Evolutionary conservation across 1,140 invertebrate species (phyloP).

Genomic region (Zaprionus kolodkinae): DNA sequence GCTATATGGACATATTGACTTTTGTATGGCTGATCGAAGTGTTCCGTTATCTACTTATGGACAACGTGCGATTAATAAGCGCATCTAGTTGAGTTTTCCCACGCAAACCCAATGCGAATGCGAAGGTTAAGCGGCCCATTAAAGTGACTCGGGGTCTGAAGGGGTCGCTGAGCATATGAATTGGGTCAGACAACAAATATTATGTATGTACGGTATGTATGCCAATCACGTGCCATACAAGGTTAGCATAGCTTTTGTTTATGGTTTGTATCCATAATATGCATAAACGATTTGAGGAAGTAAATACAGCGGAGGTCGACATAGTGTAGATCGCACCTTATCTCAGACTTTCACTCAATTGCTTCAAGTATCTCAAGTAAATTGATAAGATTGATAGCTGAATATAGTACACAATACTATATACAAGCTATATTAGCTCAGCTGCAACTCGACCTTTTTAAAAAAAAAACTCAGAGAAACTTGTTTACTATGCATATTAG

Average conservation of each 20-base stretch:
- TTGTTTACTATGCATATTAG: constrained; percentile 17
- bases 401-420: neutral
- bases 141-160: neutral
- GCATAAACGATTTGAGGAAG: constrained; percentile 16
- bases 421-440: constrained; percentile 27
- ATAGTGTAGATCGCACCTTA: neutral
- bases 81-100: constrained; percentile 33
- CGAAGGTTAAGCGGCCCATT: neutral
- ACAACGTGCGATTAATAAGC: constrained; percentile 30
- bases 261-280: neutral
- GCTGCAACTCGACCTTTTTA: constrained; percentile 8
- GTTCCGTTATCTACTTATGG: constrained; percentile 27
- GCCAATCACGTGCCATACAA: constrained; percentile 32
- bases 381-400: constrained; percentile 8
- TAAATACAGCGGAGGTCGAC: constrained; percentile 1
- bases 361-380: constrained; percentile 14
- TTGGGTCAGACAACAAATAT: neutral
- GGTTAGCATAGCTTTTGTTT: neutral
- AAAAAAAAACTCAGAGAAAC: constrained; percentile 9
- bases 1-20: neutral
- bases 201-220: no score
- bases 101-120: constrained; percentile 15
- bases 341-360: constrained; percentile 1
- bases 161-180: neutral
- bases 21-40: neutral